Percentiles rank a stretch among this genome's conserved stretches.
These are phyloP conservation scores for Chymomyza costata DNA, from an alignment of 1,140 invertebrate species.

Conservation along the genomic window DNA sequence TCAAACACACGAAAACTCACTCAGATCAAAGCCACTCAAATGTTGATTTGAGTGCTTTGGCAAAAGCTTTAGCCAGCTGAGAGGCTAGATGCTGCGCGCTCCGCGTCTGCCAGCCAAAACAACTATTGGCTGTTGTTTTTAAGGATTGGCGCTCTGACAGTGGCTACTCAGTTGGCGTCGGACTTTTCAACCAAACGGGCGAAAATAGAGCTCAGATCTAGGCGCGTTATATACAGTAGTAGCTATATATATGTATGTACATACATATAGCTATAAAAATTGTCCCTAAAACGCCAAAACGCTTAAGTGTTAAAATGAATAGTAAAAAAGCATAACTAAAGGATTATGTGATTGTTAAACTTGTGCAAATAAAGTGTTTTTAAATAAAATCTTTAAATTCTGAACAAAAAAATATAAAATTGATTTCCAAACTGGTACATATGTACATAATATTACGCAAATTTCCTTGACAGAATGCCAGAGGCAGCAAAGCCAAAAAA, in stretches of 20 bases:
- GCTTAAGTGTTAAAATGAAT: constrained; percentile 16
- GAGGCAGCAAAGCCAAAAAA: too few relatives aligned
- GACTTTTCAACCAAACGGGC: constrained; percentile 59
- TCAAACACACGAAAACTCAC: constrained; percentile 19
- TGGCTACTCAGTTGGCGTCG: constrained; percentile 55
- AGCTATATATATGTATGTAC: constrained; percentile 1
- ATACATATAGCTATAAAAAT: constrained; percentile 12
- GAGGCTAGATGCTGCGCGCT: constrained; percentile 7
- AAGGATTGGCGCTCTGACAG: constrained; percentile 50
- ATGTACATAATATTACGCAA: constrained; percentile 34
- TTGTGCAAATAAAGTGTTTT: too few relatives aligned
- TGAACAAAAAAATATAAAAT: too few relatives aligned
- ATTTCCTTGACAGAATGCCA: constrained; percentile 57
- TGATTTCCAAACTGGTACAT: too few relatives aligned
- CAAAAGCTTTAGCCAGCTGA: constrained; percentile 34
- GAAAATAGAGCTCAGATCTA: constrained; percentile 8
- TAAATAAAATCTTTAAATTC: too few relatives aligned
- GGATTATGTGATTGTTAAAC: too few relatives aligned
- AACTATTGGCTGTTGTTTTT: constrained; percentile 53
- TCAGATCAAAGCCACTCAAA: constrained; percentile 15
- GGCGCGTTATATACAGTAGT: constrained; percentile 25
- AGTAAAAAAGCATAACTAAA: constrained; percentile 10
- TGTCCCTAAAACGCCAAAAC: constrained; percentile 21
- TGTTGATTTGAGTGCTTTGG: constrained; percentile 15
- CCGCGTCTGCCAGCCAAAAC: constrained; percentile 41